phyloP scores from a whole-genome alignment of 1,140 invertebrate genomes.

The Ips typographus region DNA sequence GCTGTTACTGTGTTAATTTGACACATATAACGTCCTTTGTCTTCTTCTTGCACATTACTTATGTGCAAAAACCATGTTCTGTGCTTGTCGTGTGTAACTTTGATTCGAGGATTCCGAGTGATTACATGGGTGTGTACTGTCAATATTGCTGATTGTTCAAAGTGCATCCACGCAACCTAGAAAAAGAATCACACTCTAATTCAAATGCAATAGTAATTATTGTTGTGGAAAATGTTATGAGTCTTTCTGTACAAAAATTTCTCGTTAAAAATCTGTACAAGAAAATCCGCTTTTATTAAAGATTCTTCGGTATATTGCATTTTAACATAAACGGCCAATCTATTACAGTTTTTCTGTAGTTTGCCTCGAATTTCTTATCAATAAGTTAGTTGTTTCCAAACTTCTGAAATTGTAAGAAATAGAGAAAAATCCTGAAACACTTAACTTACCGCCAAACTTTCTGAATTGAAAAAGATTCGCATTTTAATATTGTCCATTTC shows the following conservation, averaged over 20 bases:
- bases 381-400: slow-evolving; percentile 35
- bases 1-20: slow-evolving; percentile 94
- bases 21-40: slow-evolving; percentile 92
- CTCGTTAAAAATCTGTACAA: background rate
- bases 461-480: slow-evolving; percentile 33
- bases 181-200: slow-evolving; percentile 41
- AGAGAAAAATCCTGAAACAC: slow-evolving; percentile 34
- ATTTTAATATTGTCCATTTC: slow-evolving; percentile 37
- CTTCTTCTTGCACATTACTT: slow-evolving; percentile 84
- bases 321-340: slow-evolving; percentile 29
- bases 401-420: slow-evolving; percentile 31
- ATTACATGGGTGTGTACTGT: slow-evolving; percentile 92
- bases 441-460: slow-evolving; percentile 36
- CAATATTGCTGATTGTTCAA: slow-evolving; percentile 89
- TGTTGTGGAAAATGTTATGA: background rate
- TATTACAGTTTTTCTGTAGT: slow-evolving; percentile 28
- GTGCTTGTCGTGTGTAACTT: slow-evolving; percentile 79
- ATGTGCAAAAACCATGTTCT: slow-evolving; percentile 91
- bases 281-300: slow-evolving; percentile 2
- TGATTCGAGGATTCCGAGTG: slow-evolving; percentile 87
- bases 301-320: slow-evolving; percentile 22
- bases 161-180: slow-evolving; percentile 93
- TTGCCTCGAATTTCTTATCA: slow-evolving; percentile 31
- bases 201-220: background rate
- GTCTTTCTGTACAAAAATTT: background rate